A percentile compares a stretch with the other conserved stretches of the same genome.
These are phyloP conservation scores for Drosophila dives DNA, from an alignment of 2,888 invertebrate species.

Conservation along the genomic window DNA sequence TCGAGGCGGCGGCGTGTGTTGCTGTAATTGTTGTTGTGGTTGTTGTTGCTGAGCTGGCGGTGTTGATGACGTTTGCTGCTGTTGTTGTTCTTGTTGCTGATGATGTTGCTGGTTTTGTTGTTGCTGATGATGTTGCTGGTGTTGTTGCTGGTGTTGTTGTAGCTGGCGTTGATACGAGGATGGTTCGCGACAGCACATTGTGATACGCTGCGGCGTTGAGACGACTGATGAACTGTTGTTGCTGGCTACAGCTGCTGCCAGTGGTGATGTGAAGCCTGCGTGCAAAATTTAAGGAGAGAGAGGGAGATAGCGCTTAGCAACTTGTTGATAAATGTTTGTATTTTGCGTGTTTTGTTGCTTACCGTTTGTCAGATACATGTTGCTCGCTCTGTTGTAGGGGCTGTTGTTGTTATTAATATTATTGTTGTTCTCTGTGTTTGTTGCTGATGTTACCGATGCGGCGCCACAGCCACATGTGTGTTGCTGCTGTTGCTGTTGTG, in stretches of 20 bases:
- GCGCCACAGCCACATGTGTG: constrained; percentile 53
- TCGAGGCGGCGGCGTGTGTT: constrained; percentile 70
- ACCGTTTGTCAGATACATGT: constrained; percentile 77
- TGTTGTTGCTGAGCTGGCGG: constrained; percentile 46
- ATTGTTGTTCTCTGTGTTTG: constrained; percentile 44
- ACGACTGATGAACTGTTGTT: constrained; percentile 68
- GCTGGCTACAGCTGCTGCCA: constrained; percentile 78
- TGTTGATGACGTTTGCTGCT: constrained; percentile 43
- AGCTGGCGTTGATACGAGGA: constrained; percentile 44
- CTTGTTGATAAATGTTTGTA: constrained; percentile 49
- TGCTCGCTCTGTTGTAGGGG: constrained; percentile 51
- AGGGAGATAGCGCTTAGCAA: constrained; percentile 33
- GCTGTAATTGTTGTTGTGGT: constrained; percentile 45
- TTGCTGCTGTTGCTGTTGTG: constrained; percentile 54
- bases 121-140: constrained; percentile 28
- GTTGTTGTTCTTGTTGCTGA: constrained; percentile 38
- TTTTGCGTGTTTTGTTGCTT: constrained; percentile 26
- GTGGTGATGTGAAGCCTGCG: constrained; percentile 80
- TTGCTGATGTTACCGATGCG: constrained; percentile 43
- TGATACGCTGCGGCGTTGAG: constrained; percentile 67
- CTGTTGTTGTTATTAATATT: constrained; percentile 44
- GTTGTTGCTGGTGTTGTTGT: constrained; percentile 54
- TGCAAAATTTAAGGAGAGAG: not conserved
- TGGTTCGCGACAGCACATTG: constrained; percentile 57
- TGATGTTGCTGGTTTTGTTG: constrained; percentile 43